A percentile compares a stretch with the other conserved stretches of the same genome.
Conservation (phyloP, 2,888 invertebrate species). For the Neoaliturus tenellus region DNA sequence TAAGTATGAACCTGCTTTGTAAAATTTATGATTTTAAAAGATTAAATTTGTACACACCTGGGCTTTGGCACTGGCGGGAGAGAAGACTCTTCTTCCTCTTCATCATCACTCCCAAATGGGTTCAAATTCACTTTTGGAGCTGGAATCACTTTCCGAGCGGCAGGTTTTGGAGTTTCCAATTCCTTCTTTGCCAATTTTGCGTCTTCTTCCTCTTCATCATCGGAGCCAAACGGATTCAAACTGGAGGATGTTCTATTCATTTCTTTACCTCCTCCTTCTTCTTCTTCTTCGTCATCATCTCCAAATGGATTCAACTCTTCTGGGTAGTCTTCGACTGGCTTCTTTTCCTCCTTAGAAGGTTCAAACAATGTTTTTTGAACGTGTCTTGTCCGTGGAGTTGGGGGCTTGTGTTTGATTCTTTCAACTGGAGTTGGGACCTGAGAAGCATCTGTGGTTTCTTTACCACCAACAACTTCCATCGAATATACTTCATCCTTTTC, state of each 20-base stretch:
- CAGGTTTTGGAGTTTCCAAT: conserved; percentile 71
- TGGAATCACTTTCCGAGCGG: conserved; percentile 66
- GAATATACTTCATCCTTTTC: background rate
- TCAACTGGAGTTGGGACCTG: conserved; percentile 27
- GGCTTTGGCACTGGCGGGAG: conserved; percentile 73
- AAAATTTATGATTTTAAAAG: too few species aligned
- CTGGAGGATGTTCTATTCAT: conserved; percentile 66
- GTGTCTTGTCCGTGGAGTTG: background rate
- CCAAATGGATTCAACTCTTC: conserved; percentile 90
- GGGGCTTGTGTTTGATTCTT: conserved; percentile 52
- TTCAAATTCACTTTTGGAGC: conserved; percentile 76
- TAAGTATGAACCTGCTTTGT: too few species aligned
- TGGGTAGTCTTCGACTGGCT: conserved; percentile 77
- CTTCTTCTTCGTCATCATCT: conserved; percentile 73
- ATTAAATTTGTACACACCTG: conserved; percentile 70
- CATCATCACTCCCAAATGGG: conserved; percentile 86
- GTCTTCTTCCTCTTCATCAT: conserved; percentile 78
- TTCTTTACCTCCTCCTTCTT: conserved; percentile 69
- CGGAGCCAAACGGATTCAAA: conserved; percentile 84
- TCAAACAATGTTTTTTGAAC: background rate
- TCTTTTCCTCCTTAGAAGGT: background rate
- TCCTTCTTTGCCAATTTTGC: conserved; percentile 52
- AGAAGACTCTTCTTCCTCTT: conserved; percentile 74
- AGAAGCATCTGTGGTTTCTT: background rate
- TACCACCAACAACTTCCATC: background rate